Base-by-base conservation (phyloP, 2,113 vertebrate species). In the Corapipo altera region DNA sequence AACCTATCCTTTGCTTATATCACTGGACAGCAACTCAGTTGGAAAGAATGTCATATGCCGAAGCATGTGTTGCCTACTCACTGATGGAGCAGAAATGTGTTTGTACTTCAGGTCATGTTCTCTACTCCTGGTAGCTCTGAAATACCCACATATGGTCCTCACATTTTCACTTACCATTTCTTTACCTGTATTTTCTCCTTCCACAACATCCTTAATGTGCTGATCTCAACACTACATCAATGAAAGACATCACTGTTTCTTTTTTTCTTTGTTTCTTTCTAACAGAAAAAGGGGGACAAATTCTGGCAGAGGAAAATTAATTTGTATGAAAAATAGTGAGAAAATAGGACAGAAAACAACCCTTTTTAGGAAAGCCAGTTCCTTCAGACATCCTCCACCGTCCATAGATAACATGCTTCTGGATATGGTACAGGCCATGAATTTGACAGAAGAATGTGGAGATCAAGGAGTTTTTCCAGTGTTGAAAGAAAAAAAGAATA, bases 401-500 rank as follows among this genome's bases (percentile, higher is more conserved):
- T 61, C 55, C 43, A 23, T 51, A 71, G 33, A 67, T 69, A 59
- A 51, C 49, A 51, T 51, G 6, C 2, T 72, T 19, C 55, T 46
- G 35, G 48, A 14, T 39, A 49, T n/a, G 7, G 6, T 18, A 74
- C 24, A 61, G 20, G 15, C 9, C 2, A 1, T 49, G 62, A 82
- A 64, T 85, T 75, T 44, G 12, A 65, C 4, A 80, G 55, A 69
- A 90, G 23, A 59, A 85, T 33, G 13, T 55, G 24, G 30, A 92
- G 59, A 74, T 32, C 1, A 32, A n/a, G 41, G n/a, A 41, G 2
- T 10, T 90, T 94, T 86, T 5, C n/a, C 35, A 51, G 8, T 52
- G 46, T 52, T 82, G 32, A 90, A 96, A 91, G 32, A 77, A 89
- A 91, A 89, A 89, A 64, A 82, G 55, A 95, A 83, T 64, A 85